These are phyloP conservation scores for Peucedramus taeniatus DNA, from an alignment of 2,113 vertebrate species.

Conservation along the genomic window DNA sequence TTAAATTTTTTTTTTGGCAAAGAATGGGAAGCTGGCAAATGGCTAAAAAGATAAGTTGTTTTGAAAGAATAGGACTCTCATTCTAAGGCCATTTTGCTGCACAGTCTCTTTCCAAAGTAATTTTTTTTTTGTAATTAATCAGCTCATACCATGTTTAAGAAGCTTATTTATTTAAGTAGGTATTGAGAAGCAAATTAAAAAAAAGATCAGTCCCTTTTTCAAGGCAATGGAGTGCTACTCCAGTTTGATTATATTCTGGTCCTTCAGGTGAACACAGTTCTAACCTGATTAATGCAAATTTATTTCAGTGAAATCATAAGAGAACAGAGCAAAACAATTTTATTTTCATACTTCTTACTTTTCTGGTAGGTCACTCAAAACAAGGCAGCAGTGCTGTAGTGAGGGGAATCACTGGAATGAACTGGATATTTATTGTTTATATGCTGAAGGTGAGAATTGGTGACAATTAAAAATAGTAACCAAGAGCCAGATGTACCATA, in stretches of 20 bases:
- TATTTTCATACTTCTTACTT: neutral
- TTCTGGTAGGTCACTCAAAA: neutral
- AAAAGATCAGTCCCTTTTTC: neutral
- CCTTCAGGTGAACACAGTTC: neutral
- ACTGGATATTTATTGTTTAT: neutral
- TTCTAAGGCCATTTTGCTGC: neutral
- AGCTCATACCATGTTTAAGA: neutral
- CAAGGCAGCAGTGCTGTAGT: neutral
- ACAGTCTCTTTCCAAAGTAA: neutral
- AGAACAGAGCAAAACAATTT: neutral
- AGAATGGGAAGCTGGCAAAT: neutral
- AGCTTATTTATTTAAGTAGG: neutral
- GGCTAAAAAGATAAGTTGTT: neutral
- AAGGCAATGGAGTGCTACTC: neutral
- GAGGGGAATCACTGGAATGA: neutral
- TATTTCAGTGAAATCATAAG: neutral
- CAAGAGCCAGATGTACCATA: neutral
- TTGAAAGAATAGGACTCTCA: neutral
- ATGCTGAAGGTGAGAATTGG: neutral
- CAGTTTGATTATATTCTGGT: neutral
- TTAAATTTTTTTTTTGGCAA: rapidly evolving
- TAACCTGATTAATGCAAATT: neutral
- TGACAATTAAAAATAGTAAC: neutral
- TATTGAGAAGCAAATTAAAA: neutral
- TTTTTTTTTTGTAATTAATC: neutral